A percentile compares a stretch with the other conserved stretches of the same genome.
Evolutionary conservation across 2,888 invertebrate species (phyloP).

Genomic region (Apoderus coryli): DNA sequence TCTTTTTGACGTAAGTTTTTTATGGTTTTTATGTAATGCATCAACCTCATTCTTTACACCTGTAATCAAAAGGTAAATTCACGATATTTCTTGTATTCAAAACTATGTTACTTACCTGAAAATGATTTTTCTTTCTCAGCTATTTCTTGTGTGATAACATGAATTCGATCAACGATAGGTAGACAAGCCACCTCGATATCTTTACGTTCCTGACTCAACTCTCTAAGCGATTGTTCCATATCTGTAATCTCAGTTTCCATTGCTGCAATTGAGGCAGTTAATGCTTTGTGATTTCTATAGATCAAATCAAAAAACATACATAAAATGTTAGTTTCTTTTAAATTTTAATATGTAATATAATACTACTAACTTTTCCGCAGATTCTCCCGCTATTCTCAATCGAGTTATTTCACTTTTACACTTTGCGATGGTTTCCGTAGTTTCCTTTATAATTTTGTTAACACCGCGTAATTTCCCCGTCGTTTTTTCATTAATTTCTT

Average conservation of each 20-base stretch:
- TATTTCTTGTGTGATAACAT: conserved; percentile 43
- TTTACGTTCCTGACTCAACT: conserved; percentile 41
- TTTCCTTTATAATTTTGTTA: conserved; percentile 54
- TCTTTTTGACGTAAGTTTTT: conserved; percentile 50
- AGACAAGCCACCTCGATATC: conserved; percentile 44
- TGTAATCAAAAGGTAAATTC: conserved; percentile 16
- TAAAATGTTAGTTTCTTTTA: too few relatives aligned
- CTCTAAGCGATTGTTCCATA: conserved; percentile 48
- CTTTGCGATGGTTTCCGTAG: conserved; percentile 56
- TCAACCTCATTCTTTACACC: conserved; percentile 48
- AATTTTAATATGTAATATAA: conserved; percentile 4
- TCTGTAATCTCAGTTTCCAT: conserved; percentile 57
- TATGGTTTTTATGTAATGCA: conserved; percentile 46
- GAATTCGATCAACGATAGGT: too few relatives aligned
- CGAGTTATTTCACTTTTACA: conserved; percentile 51
- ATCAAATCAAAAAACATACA: too few relatives aligned
- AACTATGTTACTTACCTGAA: too few relatives aligned
- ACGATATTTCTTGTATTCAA: too few relatives aligned
- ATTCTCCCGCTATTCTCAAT: conserved; percentile 53
- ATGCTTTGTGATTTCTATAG: conserved; percentile 58
- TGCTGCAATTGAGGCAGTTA: conserved; percentile 57
- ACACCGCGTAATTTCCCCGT: conserved; percentile 53
- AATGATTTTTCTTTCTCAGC: conserved; percentile 42
- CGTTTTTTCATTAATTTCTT: conserved; percentile 53
- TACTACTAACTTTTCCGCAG: conserved; percentile 39